Evolutionary conservation across 2,113 vertebrate species (phyloP).

Genomic region (Thalassarche chlororhynchos): DNA sequence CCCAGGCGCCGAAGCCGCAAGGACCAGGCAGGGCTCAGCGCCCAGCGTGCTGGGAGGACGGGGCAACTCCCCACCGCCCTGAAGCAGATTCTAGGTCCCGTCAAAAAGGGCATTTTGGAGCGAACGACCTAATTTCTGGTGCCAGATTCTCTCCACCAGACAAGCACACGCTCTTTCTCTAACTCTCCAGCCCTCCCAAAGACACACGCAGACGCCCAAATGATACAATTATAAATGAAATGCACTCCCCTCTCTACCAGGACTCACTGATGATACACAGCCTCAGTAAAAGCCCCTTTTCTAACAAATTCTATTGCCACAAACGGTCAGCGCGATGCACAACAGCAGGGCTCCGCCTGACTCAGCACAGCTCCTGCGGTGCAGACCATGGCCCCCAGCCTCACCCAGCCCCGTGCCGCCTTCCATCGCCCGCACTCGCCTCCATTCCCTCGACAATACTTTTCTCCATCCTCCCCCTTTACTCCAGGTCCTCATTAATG

Average conservation of each 20-base stretch:
- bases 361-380: neutral
- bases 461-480: neutral
- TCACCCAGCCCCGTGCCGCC: neutral
- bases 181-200: neutral
- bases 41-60: fast-evolving
- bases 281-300: neutral
- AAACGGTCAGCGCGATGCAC: fast-evolving
- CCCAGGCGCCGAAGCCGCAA: neutral
- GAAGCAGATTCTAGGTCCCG: neutral
- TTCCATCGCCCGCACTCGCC: neutral
- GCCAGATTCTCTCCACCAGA: neutral
- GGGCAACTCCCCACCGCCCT: neutral
- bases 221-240: neutral
- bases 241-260: neutral
- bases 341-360: neutral
- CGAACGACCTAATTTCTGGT: fast-evolving
- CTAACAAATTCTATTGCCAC: neutral
- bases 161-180: fast-evolving
- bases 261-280: neutral
- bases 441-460: neutral
- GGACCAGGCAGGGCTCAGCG: neutral
- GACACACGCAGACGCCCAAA: neutral
- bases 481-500: neutral
- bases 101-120: neutral
- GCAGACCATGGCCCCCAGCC: neutral